Base-by-base conservation (phyloP, 2,888 invertebrate genomes). In the Drosophila silvestris region DNA sequence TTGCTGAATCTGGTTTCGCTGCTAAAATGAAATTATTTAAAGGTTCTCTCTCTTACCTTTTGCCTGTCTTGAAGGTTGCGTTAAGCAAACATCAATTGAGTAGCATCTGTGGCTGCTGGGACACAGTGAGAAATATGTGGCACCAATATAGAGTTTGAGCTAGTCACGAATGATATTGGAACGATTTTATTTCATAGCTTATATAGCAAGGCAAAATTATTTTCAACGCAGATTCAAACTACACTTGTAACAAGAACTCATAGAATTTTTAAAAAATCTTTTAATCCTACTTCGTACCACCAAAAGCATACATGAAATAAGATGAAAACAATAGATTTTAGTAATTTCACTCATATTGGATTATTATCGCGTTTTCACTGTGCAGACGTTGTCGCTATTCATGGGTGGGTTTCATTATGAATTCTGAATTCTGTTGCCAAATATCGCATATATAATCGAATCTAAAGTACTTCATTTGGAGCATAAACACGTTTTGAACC, bases 381-480 rank as follows among this genome's bases (percentile, higher is more conserved):
- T 57, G n/a, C 28, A 28, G 28, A 47, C 39, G 16, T 56, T 64
- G 69, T 37, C 37, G 62, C 50, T 62, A 65, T 83, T 82, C 69
- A 66, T 54, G 65, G 67, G 16, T n/a, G 39, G 6, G 10, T 78
- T 79, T 62, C 67, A 79, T 82, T 79, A 71, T 61, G 77, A 78
- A 68, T 72, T 68, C 73, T 63, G 68, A 78, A 68, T 72, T 68
- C 73, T 63, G 68, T 75, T 77, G 67, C 77, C 74, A 81, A 82
- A 79, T 73, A 79, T 70, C 14, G 58, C 66, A 72, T 60, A 84
- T 89, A 82, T 89, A 91, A 90, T 91, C 87, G 82, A 85, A 85
- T 80, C 74, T 71, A 83, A 90, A 91, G 88, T 90, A 89, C 89
- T 83, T 90, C 85, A 88, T 85, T 88, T 86, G 76, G 61, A 59